A percentile compares a stretch with the other conserved stretches of the same genome.
Conservation (phyloP, 2,113 vertebrate genomes). For the Tiliqua scincoides region DNA sequence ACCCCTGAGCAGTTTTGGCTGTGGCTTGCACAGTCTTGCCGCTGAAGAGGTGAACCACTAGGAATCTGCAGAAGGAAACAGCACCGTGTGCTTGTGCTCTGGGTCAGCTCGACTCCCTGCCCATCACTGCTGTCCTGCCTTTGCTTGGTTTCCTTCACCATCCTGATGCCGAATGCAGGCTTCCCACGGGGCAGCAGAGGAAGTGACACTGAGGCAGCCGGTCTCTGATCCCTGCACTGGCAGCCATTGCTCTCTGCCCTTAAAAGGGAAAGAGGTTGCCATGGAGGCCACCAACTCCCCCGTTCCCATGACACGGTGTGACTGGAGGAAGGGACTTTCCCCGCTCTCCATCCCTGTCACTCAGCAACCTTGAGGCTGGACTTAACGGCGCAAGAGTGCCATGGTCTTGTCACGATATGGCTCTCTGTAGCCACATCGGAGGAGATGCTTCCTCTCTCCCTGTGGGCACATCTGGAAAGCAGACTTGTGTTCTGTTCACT, state of each 20-base stretch:
- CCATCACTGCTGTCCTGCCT: background rate
- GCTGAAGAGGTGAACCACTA: background rate
- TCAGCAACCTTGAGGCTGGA: background rate
- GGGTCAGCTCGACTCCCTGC: background rate
- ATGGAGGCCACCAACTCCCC: background rate
- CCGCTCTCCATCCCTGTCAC: background rate
- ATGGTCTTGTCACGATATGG: rapidly evolving
- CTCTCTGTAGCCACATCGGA: background rate
- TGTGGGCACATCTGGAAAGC: background rate
- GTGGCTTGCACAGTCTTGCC: background rate
- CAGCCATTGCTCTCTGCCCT: slow-evolving; percentile 37
- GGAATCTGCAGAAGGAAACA: background rate
- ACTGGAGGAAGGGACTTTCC: slow-evolving; percentile 30
- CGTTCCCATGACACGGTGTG: slow-evolving; percentile 42
- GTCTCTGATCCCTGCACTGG: slow-evolving; percentile 25
- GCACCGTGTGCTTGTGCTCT: background rate
- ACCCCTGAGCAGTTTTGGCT: no score
- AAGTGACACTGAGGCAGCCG: slow-evolving; percentile 25
- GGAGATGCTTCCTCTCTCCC: background rate
- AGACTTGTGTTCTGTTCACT: background rate
- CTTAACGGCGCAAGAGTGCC: background rate
- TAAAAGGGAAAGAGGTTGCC: slow-evolving; percentile 46
- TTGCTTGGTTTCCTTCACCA: slow-evolving; percentile 28
- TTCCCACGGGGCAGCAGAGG: slow-evolving; percentile 49
- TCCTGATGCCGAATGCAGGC: background rate